Evolutionary conservation across 2,797 vertebrate species (phyloP).

Genomic region (Siniperca scherzeri): DNA sequence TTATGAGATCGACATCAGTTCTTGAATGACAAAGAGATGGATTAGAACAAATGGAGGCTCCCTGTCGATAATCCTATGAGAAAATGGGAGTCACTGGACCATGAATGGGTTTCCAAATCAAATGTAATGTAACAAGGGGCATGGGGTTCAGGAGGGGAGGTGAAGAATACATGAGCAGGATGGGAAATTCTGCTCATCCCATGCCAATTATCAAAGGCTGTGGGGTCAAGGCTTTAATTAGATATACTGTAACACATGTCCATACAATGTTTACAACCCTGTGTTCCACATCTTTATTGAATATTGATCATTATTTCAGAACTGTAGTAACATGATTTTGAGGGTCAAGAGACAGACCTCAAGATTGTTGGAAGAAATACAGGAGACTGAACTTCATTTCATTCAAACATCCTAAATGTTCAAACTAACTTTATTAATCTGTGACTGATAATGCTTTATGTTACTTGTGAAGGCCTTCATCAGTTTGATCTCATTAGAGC

Average conservation of each 20-base stretch:
- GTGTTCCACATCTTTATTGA: slow-evolving; percentile 41
- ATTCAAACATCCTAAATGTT: slow-evolving; percentile 56
- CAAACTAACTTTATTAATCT: slow-evolving; percentile 69
- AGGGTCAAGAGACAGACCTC: slow-evolving; percentile 51
- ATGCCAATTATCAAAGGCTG: slow-evolving; percentile 50
- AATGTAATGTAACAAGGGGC: slow-evolving; percentile 75
- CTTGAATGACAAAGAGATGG: slow-evolving; percentile 80
- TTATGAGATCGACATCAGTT: slow-evolving; percentile 69
- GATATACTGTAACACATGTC: slow-evolving; percentile 24
- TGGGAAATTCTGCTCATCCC: slow-evolving; percentile 64
- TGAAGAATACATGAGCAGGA: slow-evolving; percentile 64
- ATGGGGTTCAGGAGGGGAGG: slow-evolving; percentile 61
- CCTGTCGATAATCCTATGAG: slow-evolving; percentile 78
- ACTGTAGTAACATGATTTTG: slow-evolving; percentile 35
- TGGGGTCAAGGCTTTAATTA: slow-evolving; percentile 67
- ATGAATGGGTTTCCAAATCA: slow-evolving; percentile 79
- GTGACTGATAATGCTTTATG: slow-evolving; percentile 68
- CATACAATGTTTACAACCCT: slow-evolving; percentile 57
- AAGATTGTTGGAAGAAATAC: slow-evolving; percentile 21
- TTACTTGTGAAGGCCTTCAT: slow-evolving; percentile 72
- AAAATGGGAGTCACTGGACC: slow-evolving; percentile 76
- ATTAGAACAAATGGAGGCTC: slow-evolving; percentile 78
- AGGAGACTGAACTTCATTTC: slow-evolving; percentile 29
- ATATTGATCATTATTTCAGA: slow-evolving; percentile 48
- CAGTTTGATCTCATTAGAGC: slow-evolving; percentile 78